These are phyloP conservation scores for Drosophila kikkawai DNA, from an alignment of 1,140 invertebrate genomes.

Conservation along the genomic window DNA sequence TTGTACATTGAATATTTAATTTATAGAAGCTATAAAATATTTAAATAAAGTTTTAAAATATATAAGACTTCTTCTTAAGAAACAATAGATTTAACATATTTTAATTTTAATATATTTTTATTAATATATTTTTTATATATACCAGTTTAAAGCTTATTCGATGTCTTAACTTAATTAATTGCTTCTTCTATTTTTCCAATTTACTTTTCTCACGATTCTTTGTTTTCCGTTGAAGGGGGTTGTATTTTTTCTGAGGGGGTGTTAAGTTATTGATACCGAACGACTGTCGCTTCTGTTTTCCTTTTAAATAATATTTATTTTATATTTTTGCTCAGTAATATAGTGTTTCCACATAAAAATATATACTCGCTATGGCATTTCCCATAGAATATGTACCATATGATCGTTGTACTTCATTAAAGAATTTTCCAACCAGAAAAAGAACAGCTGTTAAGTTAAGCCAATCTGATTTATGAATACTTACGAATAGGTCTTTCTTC, in stretches of 20 bases:
- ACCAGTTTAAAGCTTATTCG: neutral
- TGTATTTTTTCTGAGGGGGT: neutral
- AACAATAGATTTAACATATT: no score
- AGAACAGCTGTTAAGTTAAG: neutral
- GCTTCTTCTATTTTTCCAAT: neutral
- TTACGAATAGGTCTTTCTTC: neutral
- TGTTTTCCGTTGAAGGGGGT: constrained; percentile 7
- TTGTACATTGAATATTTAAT: neutral
- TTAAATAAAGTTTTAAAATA: neutral
- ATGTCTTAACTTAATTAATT: neutral
- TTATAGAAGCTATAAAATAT: neutral
- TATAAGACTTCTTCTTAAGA: no score
- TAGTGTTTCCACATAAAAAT: neutral
- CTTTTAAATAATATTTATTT: constrained; percentile 13
- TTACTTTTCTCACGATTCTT: constrained; percentile 45
- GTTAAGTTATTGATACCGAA: constrained; percentile 48
- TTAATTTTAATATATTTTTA: no score
- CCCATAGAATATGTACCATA: neutral
- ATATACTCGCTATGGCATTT: neutral
- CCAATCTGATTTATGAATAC: constrained; percentile 32
- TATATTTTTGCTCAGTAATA: neutral
- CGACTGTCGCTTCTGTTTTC: constrained; percentile 27
- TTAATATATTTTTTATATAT: no score
- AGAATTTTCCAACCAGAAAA: neutral
- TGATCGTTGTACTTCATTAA: neutral